A percentile compares a stretch with the other conserved stretches of the same genome.
phyloP scores from a whole-genome alignment of 2,113 vertebrate genomes.

The Pardalotus punctatus region DNA sequence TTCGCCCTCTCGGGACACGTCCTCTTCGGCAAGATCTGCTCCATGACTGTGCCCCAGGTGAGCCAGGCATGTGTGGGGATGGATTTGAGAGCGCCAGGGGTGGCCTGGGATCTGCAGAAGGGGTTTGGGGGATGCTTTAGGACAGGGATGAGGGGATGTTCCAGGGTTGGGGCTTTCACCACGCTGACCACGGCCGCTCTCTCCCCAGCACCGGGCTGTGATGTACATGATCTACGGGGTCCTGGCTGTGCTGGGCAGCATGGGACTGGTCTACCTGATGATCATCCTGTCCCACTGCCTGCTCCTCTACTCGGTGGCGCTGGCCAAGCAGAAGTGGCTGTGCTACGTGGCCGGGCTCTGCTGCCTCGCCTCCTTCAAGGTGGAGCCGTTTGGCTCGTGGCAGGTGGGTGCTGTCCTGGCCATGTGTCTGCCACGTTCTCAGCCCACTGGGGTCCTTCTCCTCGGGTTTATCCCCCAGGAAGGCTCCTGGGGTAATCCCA shows the following conservation, averaged over 20 bases:
- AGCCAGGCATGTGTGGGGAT: background rate
- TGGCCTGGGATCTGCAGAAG: background rate
- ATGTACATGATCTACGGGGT: conserved; percentile 84
- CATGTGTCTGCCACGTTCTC: accelerated
- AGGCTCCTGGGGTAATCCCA: background rate
- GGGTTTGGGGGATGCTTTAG: background rate
- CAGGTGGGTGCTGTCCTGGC: conserved; percentile 75
- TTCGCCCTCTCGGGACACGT: conserved; percentile 91
- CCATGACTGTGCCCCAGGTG: conserved; percentile 90
- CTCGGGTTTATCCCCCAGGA: background rate
- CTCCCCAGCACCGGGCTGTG: conserved; percentile 84
- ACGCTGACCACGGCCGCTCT: background rate
- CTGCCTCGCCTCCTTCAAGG: conserved; percentile 89
- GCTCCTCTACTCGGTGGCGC: conserved; percentile 84
- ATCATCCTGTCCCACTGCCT: conserved; percentile 90
- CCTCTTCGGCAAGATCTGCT: conserved; percentile 93
- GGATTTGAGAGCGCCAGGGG: background rate
- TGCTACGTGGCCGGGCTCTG: conserved; percentile 84
- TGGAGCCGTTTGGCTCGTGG: conserved; percentile 90
- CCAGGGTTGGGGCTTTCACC: background rate
- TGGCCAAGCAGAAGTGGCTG: conserved; percentile 90
- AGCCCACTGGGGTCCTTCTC: background rate
- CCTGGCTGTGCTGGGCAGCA: conserved; percentile 83
- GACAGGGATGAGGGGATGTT: background rate
- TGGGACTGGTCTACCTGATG: conserved; percentile 88